Conservation (phyloP, 2,888 invertebrate species). For the Pterobdella sp. region DNA sequence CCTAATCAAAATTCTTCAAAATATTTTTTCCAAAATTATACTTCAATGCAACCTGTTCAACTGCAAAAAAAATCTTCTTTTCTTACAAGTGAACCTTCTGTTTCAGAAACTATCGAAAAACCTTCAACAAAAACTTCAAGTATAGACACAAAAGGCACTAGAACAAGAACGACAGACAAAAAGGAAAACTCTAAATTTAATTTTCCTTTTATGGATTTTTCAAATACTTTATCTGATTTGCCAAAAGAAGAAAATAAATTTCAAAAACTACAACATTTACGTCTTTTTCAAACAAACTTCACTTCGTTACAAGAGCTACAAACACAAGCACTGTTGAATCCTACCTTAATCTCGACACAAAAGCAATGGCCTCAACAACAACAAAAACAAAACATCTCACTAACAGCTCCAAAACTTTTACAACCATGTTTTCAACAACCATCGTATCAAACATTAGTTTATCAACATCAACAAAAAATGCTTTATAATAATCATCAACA, state of each 20-base stretch:
- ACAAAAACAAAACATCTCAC: neutral
- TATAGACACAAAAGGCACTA: neutral
- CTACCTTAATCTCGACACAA: neutral
- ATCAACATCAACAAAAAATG: neutral
- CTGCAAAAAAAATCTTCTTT: no score
- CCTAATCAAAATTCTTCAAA: neutral
- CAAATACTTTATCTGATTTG: no score
- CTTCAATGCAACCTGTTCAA: neutral
- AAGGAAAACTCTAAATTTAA: no score
- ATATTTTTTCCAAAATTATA: neutral
- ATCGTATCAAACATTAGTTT: neutral
- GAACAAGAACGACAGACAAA: no score
- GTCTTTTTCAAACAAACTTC: no score
- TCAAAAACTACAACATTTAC: neutral
- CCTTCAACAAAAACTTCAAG: neutral
- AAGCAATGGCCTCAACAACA: neutral
- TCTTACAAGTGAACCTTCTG: neutral
- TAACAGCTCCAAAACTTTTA: neutral
- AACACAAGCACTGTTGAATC: neutral
- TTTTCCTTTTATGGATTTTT: no score
- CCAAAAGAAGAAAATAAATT: neutral
- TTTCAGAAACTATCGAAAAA: neutral
- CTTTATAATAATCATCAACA: neutral
- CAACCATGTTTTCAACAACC: neutral
- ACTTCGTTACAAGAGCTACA: no score